Evolutionary conservation across 2,113 vertebrate genomes (phyloP).

Genomic region (Catharus minimus): DNA sequence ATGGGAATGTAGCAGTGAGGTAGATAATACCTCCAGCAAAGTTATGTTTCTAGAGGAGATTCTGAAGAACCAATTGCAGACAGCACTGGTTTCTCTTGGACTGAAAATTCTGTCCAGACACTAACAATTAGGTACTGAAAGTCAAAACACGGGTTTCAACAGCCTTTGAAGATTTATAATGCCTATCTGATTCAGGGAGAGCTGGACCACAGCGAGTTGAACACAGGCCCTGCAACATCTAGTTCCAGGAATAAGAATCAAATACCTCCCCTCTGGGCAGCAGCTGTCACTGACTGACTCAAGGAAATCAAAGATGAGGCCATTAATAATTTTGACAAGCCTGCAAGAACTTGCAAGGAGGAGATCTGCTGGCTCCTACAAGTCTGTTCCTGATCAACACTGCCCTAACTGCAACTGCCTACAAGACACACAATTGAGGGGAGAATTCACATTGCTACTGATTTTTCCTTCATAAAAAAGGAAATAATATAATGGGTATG

Average conservation of each 20-base stretch:
- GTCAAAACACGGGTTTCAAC: neutral
- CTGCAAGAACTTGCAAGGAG: neutral
- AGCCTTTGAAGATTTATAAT: neutral
- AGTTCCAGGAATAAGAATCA: neutral
- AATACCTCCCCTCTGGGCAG: neutral
- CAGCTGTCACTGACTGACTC: neutral
- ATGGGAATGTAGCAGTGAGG: rapidly evolving
- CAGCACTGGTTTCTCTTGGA: neutral
- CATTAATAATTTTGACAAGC: neutral
- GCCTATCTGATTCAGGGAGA: neutral
- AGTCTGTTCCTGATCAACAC: neutral
- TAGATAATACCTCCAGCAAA: neutral
- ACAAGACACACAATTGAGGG: neutral
- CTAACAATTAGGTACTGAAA: neutral
- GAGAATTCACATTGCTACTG: neutral
- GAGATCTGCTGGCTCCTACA: neutral
- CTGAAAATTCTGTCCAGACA: neutral
- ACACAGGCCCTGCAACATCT: rapidly evolving
- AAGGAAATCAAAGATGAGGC: neutral
- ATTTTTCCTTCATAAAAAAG: neutral
- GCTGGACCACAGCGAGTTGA: neutral
- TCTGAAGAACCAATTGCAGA: neutral
- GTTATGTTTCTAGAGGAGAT: neutral
- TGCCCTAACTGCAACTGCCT: neutral
- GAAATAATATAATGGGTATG: neutral